Evolutionary conservation across 2,113 vertebrate genomes (phyloP).

Genomic region (Mustelus asterias): DNA sequence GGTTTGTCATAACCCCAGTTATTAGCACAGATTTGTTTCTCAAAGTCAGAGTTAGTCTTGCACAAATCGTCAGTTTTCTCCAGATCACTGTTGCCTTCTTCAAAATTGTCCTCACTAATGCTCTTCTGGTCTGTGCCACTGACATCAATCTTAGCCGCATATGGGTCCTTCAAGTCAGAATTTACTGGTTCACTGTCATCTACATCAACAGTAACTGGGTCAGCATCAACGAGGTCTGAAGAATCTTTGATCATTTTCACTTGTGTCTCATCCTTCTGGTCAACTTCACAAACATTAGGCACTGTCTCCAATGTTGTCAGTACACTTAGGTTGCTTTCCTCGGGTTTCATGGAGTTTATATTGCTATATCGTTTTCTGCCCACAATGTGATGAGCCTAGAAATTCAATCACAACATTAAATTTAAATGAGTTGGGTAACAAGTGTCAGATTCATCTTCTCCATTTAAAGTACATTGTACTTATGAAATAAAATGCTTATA

Average conservation of each 20-base stretch:
- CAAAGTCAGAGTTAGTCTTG: background rate
- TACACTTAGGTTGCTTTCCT: background rate
- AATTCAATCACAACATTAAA: background rate
- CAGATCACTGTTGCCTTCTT: background rate
- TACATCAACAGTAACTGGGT: background rate
- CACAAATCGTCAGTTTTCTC: background rate
- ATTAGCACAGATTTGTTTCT: background rate
- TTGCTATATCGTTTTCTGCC: background rate
- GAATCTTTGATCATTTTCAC: background rate
- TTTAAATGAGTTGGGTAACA: background rate
- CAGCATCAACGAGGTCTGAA: background rate
- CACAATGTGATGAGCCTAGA: background rate
- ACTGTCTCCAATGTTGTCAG: background rate
- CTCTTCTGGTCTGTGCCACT: background rate
- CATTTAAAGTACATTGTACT: background rate
- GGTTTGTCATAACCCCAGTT: conserved; percentile 36
- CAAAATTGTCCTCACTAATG: background rate
- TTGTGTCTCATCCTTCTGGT: background rate
- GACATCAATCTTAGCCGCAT: background rate
- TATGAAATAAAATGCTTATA: background rate
- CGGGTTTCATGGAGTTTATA: background rate
- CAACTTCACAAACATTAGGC: background rate
- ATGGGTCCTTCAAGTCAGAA: background rate
- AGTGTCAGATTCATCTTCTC: background rate
- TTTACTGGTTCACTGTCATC: background rate